Percentiles rank a stretch among this genome's conserved stretches.
These are phyloP conservation scores for Eulithis prunata DNA, from an alignment of 2,888 invertebrate species.

Conservation along the genomic window DNA sequence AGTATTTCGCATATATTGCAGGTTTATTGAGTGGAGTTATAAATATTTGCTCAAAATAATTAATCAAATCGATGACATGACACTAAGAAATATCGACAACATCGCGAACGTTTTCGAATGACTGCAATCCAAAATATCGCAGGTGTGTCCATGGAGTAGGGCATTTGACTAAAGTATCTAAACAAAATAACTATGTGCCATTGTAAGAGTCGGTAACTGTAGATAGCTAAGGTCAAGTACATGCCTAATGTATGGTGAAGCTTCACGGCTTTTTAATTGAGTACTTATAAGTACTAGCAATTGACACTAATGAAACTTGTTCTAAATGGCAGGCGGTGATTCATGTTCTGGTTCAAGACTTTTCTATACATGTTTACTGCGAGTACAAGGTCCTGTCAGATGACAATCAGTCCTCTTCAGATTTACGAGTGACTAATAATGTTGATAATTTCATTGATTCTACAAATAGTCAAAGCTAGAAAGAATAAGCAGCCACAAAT, in stretches of 20 bases:
- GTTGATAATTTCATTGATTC: too few relatives aligned
- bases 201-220: background rate
- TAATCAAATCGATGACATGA: too few relatives aligned
- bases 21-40: too few relatives aligned
- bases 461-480: too few relatives aligned
- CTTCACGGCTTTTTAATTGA: constrained; percentile 33
- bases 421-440: background rate
- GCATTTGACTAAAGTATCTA: too few relatives aligned
- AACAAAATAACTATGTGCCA: constrained; percentile 9
- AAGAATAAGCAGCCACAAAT: too few relatives aligned
- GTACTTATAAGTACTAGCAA: constrained; percentile 33
- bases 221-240: constrained; percentile 37
- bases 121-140: too few relatives aligned
- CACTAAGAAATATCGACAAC: too few relatives aligned
- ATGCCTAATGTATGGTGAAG: constrained; percentile 31
- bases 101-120: too few relatives aligned
- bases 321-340: constrained; percentile 13
- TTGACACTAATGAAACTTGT: constrained; percentile 33
- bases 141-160: too few relatives aligned
- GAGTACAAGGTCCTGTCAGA: constrained; percentile 2
- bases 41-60: too few relatives aligned
- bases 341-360: constrained; percentile 3
- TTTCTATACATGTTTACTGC: background rate
- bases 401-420: background rate
- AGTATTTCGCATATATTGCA: too few relatives aligned